Base-by-base conservation (phyloP, 2,888 invertebrate genomes). In the Diarsia brunnea region DNA sequence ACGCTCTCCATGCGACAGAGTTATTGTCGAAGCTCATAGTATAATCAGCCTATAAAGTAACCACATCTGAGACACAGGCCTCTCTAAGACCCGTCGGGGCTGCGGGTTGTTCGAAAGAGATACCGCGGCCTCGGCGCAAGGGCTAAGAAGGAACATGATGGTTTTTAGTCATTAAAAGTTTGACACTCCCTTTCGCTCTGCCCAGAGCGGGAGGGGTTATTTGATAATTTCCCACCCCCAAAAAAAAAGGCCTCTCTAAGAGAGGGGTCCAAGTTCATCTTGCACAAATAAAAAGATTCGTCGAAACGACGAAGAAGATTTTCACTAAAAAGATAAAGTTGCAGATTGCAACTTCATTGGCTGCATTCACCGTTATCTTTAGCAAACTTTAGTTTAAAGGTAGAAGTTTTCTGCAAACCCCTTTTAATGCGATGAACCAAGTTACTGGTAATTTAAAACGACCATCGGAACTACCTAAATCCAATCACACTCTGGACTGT, bases 361-460 rank as follows among this genome's bases (percentile, higher is more conserved):
- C 31, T 66, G 72, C 72, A 72, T 78, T 27, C 38, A 53, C 1
- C 45, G 47, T 66, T 73, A 78, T 63, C 76, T 70, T 70, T 47
- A 45, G 53, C 19, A 53, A 66, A 73, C n/a, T 78, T 77, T 43
- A 53, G 14, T 63, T 38, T 43, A 55, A 67, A 21, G 14, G 43
- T 11, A 2, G 21, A 70, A 78, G 27, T 67, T 78, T 61, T 14
- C 66, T 24, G n/a, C 7, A 16, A 63, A 73, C 21, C 47, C n/a
- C 43, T 55, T 73, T 78, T 61, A 43, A 76, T 51, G 43, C 49
- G 12, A 49, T 58, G 31, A 55, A 45, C n/a, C 5, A 61, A 78
- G 55, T 55, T 27, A 55, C 24, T 55, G 16, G 24, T 58, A 8
- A 75, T 47, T 45, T 45, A 61, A 75, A 45, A 64, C n/a, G 60